Percentiles rank a stretch among this genome's conserved stretches.
phyloP scores from a whole-genome alignment of 2,113 vertebrate genomes.

The Rhadina sibilatrix region DNA sequence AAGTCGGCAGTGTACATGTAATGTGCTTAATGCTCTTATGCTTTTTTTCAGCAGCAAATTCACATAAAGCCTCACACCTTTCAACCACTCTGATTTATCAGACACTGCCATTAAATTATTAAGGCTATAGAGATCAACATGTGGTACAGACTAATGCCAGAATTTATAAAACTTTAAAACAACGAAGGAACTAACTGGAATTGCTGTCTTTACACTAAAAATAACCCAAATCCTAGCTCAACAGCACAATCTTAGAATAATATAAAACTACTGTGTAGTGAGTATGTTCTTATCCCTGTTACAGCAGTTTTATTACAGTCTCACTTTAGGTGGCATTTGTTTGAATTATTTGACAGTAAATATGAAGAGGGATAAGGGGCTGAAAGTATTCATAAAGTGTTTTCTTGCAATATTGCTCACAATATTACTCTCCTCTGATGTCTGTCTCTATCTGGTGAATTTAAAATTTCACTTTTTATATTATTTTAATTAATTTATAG shows the following conservation, averaged over 20 bases:
- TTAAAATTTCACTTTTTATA: neutral
- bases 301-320: neutral
- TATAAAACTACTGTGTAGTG: neutral
- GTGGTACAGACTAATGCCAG: neutral
- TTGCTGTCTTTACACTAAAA: neutral
- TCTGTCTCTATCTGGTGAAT: neutral
- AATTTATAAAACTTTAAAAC: neutral
- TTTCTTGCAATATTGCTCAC: neutral
- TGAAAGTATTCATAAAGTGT: neutral
- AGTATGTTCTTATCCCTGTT: neutral
- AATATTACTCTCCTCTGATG: neutral
- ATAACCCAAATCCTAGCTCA: neutral
- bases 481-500: neutral
- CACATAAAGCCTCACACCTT: neutral
- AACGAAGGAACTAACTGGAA: neutral
- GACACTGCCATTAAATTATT: neutral
- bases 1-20: neutral
- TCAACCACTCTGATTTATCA: neutral
- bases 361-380: neutral
- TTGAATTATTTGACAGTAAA: constrained; percentile 12
- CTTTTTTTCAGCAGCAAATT: neutral
- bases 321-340: neutral
- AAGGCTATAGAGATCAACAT: neutral
- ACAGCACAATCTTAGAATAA: neutral
- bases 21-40: neutral